These are phyloP conservation scores for Pasiphila rectangulata DNA, from an alignment of 2,888 invertebrate species.

Conservation along the genomic window DNA sequence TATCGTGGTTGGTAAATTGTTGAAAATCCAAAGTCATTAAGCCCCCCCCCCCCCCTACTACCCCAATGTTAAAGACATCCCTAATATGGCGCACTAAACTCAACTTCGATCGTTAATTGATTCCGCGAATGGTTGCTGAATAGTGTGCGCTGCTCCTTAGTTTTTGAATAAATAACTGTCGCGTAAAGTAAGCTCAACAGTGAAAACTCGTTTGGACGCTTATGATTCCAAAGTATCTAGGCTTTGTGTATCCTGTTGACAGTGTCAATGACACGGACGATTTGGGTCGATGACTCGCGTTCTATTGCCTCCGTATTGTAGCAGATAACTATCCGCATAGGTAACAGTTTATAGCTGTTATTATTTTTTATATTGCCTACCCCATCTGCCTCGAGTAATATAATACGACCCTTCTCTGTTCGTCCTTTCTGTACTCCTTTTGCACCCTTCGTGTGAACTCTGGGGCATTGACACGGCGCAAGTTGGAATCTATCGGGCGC, in stretches of 20 bases:
- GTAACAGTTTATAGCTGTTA: slow-evolving; percentile 35
- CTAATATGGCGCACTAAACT: too few species aligned
- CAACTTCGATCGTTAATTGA: too few species aligned
- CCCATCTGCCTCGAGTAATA: slow-evolving; percentile 47
- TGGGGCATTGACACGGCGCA: slow-evolving; percentile 50
- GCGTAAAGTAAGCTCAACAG: slow-evolving; percentile 21
- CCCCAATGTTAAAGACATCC: too few species aligned
- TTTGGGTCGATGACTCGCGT: slow-evolving; percentile 35
- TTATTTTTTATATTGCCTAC: slow-evolving; percentile 39
- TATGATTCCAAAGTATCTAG: slow-evolving; percentile 20
- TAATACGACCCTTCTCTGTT: slow-evolving; percentile 45
- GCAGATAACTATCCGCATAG: slow-evolving; percentile 30
- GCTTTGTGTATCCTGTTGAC: slow-evolving; percentile 26
- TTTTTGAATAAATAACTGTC: slow-evolving; percentile 18
- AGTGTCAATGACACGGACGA: slow-evolving; percentile 32
- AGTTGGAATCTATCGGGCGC: slow-evolving; percentile 43
- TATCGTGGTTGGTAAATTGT: too few species aligned
- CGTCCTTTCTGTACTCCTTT: slow-evolving; percentile 47
- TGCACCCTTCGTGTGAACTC: slow-evolving; percentile 53
- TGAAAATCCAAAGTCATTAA: too few species aligned
- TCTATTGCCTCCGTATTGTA: slow-evolving; percentile 31
- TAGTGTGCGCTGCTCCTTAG: background rate
- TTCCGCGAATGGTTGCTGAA: too few species aligned
- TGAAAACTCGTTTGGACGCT: slow-evolving; percentile 17
- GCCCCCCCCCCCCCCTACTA: too few species aligned